These are phyloP conservation scores for Pristionchus arcanus DNA, from an alignment of 2,888 invertebrate genomes.

Conservation along the genomic window DNA sequence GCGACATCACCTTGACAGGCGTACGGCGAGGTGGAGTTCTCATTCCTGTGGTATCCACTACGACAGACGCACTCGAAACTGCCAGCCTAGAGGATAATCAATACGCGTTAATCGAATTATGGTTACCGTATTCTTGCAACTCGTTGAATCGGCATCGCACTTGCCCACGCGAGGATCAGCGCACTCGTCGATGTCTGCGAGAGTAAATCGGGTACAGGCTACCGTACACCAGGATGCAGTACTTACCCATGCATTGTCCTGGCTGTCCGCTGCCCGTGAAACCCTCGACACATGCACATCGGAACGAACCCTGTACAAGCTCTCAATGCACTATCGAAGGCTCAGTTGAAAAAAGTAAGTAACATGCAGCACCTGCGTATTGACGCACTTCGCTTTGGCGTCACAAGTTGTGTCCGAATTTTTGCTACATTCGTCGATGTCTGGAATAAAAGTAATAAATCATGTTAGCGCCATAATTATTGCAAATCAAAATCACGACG, in stretches of 20 bases:
- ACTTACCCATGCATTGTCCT: slow-evolving; percentile 49
- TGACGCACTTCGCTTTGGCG: slow-evolving; percentile 46
- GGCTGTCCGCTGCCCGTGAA: slow-evolving; percentile 48
- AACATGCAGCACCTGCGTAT: slow-evolving; percentile 16
- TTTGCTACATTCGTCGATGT: slow-evolving; percentile 27
- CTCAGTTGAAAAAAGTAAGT: too few species aligned
- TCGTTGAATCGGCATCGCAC: slow-evolving; percentile 50
- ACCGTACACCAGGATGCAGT: neutral
- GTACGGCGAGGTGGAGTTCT: slow-evolving; percentile 43
- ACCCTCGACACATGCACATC: slow-evolving; percentile 36
- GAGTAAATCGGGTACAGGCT: neutral
- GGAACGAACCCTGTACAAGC: slow-evolving; percentile 46
- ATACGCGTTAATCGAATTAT: neutral
- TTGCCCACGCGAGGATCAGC: slow-evolving; percentile 32
- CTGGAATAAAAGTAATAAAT: neutral
- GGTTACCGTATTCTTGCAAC: slow-evolving; percentile 47
- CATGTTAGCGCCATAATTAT: neutral
- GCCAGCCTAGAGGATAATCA: slow-evolving; percentile 24
- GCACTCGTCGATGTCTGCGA: slow-evolving; percentile 51
- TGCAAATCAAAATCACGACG: neutral
- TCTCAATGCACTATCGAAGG: neutral
- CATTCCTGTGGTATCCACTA: slow-evolving; percentile 27
- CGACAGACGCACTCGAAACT: slow-evolving; percentile 40
- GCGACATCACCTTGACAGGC: slow-evolving; percentile 27
- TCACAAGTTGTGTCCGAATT: slow-evolving; percentile 54